Evolutionary conservation across 2,113 vertebrate species (phyloP).

Genomic region (Ariopsis seemanni): DNA sequence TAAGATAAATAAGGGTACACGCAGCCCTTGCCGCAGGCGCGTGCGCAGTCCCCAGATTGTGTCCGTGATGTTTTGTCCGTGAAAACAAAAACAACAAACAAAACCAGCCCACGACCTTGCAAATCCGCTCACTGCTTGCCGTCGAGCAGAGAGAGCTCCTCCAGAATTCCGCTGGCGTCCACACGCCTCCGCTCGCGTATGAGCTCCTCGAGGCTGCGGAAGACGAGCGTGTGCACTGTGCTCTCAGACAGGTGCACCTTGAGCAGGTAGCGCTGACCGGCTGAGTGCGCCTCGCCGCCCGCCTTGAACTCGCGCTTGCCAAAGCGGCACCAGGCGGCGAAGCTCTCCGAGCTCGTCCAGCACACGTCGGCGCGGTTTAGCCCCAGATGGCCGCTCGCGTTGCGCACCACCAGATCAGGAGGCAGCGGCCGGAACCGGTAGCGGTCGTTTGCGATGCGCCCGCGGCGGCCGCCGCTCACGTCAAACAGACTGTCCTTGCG

Average conservation of each 20-base stretch:
- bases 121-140: constrained; percentile 76
- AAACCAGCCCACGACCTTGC: constrained; percentile 54
- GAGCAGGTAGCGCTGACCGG: constrained; percentile 89
- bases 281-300: constrained; percentile 86
- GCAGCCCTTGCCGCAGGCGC: constrained; percentile 55
- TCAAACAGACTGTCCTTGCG: constrained; percentile 94
- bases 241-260: constrained; percentile 89
- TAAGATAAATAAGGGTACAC: not conserved
- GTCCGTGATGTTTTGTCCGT: constrained; percentile 25
- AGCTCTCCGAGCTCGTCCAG: constrained; percentile 99
- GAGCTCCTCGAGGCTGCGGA: constrained; percentile 96
- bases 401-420: constrained; percentile 94
- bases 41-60: constrained; percentile 67
- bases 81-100: not conserved
- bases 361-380: constrained; percentile 91
- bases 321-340: constrained; percentile 98
- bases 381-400: constrained; percentile 92
- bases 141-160: constrained; percentile 87
- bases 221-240: constrained; percentile 89
- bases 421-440: constrained; percentile 95
- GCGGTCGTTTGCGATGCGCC: constrained; percentile 93
- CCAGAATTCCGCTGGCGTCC: constrained; percentile 91
- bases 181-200: constrained; percentile 92
- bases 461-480: constrained; percentile 84
- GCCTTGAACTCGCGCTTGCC: constrained; percentile 98